Evolutionary conservation across 92 coral and sea anemone species (phyloP).

Genomic region (Epizoanthus fatuus): DNA sequence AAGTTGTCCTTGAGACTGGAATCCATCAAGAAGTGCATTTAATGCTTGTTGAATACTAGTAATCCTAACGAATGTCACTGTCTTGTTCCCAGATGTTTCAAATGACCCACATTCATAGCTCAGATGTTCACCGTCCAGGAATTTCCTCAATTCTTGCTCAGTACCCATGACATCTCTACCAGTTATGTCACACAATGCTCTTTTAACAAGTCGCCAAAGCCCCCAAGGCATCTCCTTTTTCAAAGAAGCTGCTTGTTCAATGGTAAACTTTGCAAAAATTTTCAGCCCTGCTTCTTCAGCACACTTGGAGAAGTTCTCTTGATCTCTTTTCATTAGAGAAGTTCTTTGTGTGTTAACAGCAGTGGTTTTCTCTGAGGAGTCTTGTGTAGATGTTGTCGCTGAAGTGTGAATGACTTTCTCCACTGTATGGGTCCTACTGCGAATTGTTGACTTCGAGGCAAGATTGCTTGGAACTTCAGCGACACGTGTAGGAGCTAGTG

Average conservation of each 20-base stretch:
- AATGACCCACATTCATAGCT: slow-evolving; percentile 16
- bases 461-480: slow-evolving; percentile 1
- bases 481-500: not conserved
- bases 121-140: not conserved
- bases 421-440: not conserved
- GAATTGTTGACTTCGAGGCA: slow-evolving; percentile 9
- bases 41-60: not conserved
- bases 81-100: not conserved
- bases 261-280: slow-evolving; percentile 4
- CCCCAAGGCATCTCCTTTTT: slow-evolving; percentile 32
- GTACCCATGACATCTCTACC: slow-evolving; percentile 4
- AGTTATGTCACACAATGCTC: slow-evolving; percentile 14
- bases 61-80: not conserved
- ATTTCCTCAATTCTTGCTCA: slow-evolving; percentile 9
- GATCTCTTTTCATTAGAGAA: slow-evolving; percentile 14
- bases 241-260: slow-evolving; percentile 27
- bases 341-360: slow-evolving; percentile 16
- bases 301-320: not conserved
- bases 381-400: not conserved
- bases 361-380: not conserved
- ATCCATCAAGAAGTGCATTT: not conserved
- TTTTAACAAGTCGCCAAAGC: slow-evolving; percentile 10
- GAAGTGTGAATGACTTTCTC: not conserved
- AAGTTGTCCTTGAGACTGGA: not conserved
- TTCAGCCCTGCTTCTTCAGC: not conserved